Evolutionary conservation across 2,113 vertebrate species (phyloP).

Genomic region (Coturnix japonica): DNA sequence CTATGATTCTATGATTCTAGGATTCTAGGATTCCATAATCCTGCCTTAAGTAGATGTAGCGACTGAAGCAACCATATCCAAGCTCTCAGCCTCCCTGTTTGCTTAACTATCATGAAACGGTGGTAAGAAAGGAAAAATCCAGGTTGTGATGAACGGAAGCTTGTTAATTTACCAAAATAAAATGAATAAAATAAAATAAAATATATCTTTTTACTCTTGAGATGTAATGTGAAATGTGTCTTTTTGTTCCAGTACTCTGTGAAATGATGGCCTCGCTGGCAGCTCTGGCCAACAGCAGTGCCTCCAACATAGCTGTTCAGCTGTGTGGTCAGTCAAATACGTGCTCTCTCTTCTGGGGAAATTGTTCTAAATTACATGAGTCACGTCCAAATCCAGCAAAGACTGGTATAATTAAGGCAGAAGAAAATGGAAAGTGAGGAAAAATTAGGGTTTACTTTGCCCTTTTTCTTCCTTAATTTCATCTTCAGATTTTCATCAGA

Average conservation of each 20-base stretch:
- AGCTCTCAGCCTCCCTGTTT: neutral
- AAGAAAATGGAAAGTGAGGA: constrained; percentile 44
- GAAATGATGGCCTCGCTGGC: neutral
- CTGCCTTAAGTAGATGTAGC: neutral
- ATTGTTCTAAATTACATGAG: constrained; percentile 41
- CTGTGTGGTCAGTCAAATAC: constrained; percentile 40
- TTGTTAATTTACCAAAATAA: neutral
- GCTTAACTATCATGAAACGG: rapidly evolving
- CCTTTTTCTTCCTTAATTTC: constrained; percentile 17
- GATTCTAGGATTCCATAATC: neutral
- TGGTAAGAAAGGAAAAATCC: neutral
- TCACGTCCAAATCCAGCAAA: neutral
- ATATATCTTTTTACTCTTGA: constrained; percentile 1
- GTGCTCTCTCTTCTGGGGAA: neutral
- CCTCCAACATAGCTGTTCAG: neutral
- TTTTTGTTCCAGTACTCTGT: neutral
- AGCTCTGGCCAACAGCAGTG: neutral
- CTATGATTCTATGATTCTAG: neutral
- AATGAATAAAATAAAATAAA: neutral
- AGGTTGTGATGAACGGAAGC: neutral
- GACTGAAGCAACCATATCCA: neutral
- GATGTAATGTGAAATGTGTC: neutral
- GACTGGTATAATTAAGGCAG: neutral
- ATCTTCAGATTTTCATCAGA: neutral
- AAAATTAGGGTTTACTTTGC: constrained; percentile 26